Evolutionary conservation across 2,797 vertebrate species (phyloP).

Genomic region (Prionace glauca): DNA sequence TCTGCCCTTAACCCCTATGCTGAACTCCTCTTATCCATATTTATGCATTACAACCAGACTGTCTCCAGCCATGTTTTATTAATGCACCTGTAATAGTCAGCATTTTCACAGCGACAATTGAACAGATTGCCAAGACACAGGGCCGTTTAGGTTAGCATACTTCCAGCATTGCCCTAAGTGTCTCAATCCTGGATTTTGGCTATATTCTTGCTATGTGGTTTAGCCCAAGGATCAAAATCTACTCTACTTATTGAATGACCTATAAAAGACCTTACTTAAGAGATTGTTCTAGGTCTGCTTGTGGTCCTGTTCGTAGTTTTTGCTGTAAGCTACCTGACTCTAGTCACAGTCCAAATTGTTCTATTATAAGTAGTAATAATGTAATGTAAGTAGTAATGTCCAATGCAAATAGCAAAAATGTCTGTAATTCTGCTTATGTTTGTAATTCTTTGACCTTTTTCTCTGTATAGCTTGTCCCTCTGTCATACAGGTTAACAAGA

Average conservation of each 20-base stretch:
- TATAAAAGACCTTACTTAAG: background rate
- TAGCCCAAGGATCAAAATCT: background rate
- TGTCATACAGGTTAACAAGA: background rate
- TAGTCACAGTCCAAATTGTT: background rate
- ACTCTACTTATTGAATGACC: background rate
- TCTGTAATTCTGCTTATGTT: background rate
- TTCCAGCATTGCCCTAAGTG: background rate
- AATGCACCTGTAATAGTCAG: slow-evolving; percentile 2
- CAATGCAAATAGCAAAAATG: background rate
- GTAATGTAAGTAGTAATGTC: background rate
- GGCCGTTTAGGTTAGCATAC: background rate
- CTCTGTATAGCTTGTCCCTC: background rate
- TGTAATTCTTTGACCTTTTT: background rate
- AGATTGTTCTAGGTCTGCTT: background rate
- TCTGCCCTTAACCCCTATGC: slow-evolving; percentile 29
- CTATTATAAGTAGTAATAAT: background rate
- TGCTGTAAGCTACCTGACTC: background rate
- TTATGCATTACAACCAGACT: slow-evolving; percentile 24
- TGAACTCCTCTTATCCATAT: slow-evolving; percentile 20
- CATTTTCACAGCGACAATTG: background rate
- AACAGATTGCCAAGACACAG: background rate
- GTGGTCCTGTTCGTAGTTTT: background rate
- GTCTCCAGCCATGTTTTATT: slow-evolving; percentile 34
- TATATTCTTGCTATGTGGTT: background rate
- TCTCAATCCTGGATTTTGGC: background rate